phyloP scores from a whole-genome alignment of 2,113 vertebrate species.

The Lepidothrix coronata region DNA sequence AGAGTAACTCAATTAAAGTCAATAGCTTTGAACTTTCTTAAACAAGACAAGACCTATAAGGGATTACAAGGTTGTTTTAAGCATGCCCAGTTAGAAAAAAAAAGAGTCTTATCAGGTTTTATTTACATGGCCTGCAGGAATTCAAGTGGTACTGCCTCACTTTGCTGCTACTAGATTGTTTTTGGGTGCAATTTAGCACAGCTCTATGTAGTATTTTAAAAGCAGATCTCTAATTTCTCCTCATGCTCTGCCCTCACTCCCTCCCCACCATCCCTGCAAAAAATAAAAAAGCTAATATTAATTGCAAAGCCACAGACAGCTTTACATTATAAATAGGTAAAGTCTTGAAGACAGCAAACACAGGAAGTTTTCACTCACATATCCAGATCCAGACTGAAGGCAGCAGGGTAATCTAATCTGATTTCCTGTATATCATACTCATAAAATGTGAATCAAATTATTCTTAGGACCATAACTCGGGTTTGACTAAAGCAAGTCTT shows the following conservation, averaged over 20 bases:
- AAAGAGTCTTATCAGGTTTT: conserved; percentile 2
- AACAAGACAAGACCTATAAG: conserved; percentile 55
- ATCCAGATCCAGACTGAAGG: neutral
- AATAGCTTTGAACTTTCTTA: conserved; percentile 61
- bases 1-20: conserved; percentile 57
- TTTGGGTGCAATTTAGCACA: neutral
- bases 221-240: neutral
- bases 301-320: neutral
- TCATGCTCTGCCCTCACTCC: neutral
- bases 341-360: neutral
- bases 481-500: conserved; percentile 8
- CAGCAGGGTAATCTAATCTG: neutral
- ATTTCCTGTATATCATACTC: neutral
- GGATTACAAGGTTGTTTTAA: conserved; percentile 52
- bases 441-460: conserved; percentile 7
- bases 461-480: neutral
- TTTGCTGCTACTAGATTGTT: neutral
- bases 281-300: neutral
- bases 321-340: neutral
- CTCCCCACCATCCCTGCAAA: neutral
- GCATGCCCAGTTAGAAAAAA: neutral
- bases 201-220: neutral
- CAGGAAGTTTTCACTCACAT: neutral
- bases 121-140: conserved; percentile 15
- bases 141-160: neutral